Evolutionary conservation across 2,113 vertebrate genomes (phyloP), one percentile per base, ranked within the genome.

Genomic region (Centrocercus urophasianus): DNA sequence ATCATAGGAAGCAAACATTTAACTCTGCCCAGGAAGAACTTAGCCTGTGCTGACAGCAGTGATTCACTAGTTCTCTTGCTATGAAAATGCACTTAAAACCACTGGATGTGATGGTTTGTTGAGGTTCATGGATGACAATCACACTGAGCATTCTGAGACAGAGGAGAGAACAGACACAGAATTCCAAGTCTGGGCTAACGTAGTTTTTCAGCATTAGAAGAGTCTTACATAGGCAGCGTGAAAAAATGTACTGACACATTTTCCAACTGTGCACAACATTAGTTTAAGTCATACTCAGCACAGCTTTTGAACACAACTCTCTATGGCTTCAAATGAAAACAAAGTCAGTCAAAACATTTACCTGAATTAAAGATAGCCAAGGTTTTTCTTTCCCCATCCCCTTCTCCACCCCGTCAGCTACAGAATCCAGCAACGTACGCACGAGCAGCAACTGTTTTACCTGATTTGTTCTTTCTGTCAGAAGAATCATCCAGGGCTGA

Each of bases 401-500:
- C 30, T 32, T 57, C 36, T 34, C 15, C 45, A 47, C 43, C 43
- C 12, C 45, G 75, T 19, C 65, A 85, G 48, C 54, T 66, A 90
- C 24, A 81, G 57, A 86, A 67, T 83, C 38, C 57, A 70, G 66
- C 82, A 86, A 89, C 27, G 54, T 1, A 54, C 2, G 8, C 42
- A 72, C 12, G 38, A 60, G 21, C 2, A 83, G 93, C 24, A 89
- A 80, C 84, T 88, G 69, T 52, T 95, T 97, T 98, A 99, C 99
- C 99, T 98, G 97, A 84, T 95, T 97, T 98, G 72, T 93, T 98
- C 97, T 98, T 99, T 94, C 98, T 98, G 83, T 99, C 98, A 73
- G 98, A 97, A 73, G 98, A 94, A 90, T 99, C 98, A 94, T 99
- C 99, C 96, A 98, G 96, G 82, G 98, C 97, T 63, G 98, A 98